phyloP scores from a whole-genome alignment of 2,888 invertebrate species.

The Metopia argyrocephala region DNA sequence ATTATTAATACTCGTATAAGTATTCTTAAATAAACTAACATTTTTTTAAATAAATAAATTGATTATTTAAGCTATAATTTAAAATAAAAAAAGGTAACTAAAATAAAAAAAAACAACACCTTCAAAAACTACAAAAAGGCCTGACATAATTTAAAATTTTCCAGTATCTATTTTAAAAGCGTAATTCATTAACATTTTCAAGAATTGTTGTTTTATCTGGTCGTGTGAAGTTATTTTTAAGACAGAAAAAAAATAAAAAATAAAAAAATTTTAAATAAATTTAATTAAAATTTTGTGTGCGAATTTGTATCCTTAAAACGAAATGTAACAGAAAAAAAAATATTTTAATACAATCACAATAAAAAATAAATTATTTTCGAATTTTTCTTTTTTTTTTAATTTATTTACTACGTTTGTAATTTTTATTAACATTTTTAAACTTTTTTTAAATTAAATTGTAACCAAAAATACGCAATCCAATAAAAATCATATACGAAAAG shows the following conservation, averaged over 20 bases:
- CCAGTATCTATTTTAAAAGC: conserved; percentile 47
- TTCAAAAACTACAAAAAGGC: conserved; percentile 67
- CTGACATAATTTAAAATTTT: conserved; percentile 29
- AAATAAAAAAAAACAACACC: conserved; percentile 29
- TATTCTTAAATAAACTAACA: conserved; percentile 70
- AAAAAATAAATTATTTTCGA: conserved; percentile 22
- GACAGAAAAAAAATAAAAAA: not conserved
- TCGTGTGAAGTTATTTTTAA: not conserved
- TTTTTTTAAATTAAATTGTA: conserved; percentile 43
- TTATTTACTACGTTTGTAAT: conserved; percentile 42
- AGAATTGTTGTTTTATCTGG: not conserved
- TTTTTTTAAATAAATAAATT: conserved; percentile 53
- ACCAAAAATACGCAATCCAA: conserved; percentile 49
- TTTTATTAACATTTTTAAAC: conserved; percentile 55
- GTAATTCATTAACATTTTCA: not conserved
- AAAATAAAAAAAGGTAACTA: conserved; percentile 15
- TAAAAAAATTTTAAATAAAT: not conserved
- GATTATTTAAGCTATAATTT: conserved; percentile 36
- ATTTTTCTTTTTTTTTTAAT: conserved; percentile 15
- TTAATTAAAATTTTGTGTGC: not conserved
- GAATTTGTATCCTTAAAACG: not conserved
- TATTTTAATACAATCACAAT: conserved; percentile 7
- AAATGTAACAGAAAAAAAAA: not conserved
- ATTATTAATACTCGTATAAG: conserved; percentile 64
- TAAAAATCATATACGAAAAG: conserved; percentile 3